Conservation (phyloP, 2,113 vertebrate genomes). For the Anolis carolinensis region DNA sequence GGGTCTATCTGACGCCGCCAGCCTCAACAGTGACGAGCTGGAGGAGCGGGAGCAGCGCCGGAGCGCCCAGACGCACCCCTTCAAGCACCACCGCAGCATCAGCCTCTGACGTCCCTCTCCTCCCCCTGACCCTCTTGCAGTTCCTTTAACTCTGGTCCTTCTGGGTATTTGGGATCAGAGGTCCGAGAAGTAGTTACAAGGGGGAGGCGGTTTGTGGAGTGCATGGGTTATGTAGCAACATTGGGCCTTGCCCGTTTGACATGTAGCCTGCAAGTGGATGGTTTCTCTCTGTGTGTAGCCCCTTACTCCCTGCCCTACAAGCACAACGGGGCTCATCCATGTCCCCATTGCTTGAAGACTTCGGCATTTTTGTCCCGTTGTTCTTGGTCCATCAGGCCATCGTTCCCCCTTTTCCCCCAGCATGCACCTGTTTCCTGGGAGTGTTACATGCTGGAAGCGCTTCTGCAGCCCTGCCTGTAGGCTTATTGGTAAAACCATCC, state of each 20-base stretch:
- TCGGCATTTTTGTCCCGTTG: neutral
- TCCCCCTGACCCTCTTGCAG: neutral
- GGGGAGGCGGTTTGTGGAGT: neutral
- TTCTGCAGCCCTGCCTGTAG: neutral
- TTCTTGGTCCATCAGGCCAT: neutral
- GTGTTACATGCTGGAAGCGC: neutral
- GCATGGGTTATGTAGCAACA: neutral
- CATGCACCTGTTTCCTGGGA: slow-evolving; percentile 9
- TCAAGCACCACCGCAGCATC: slow-evolving; percentile 87
- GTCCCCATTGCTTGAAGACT: neutral
- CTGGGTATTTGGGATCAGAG: neutral
- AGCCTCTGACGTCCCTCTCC: slow-evolving; percentile 70
- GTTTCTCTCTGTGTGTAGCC: neutral
- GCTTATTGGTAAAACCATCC: neutral
- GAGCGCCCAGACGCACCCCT: slow-evolving; percentile 50
- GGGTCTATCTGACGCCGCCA: slow-evolving; percentile 72
- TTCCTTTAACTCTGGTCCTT: neutral
- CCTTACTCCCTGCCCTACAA: neutral
- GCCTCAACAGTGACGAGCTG: slow-evolving; percentile 72
- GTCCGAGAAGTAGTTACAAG: neutral
- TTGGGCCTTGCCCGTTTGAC: neutral
- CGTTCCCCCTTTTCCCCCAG: neutral
- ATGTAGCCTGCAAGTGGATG: neutral
- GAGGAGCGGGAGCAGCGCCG: slow-evolving; percentile 62
- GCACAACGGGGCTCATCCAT: neutral